Evolutionary conservation across 2,888 invertebrate genomes (phyloP).

Genomic region (Perithous albicinctus): DNA sequence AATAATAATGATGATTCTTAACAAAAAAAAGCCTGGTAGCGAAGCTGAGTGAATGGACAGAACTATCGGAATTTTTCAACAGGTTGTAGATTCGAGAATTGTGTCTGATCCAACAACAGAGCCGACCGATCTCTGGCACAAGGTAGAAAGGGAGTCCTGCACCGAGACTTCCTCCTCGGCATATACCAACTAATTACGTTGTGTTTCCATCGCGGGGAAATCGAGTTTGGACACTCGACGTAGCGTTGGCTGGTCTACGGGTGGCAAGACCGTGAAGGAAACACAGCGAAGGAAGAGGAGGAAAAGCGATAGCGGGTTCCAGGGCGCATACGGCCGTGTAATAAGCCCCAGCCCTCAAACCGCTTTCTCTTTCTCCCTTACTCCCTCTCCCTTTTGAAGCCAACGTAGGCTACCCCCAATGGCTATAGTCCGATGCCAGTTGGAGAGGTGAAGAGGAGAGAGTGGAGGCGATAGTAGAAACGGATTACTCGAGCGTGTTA

Average conservation of each 20-base stretch:
- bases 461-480: conserved; percentile 67
- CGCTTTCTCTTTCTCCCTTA: not conserved
- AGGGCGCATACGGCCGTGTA: conserved; percentile 65
- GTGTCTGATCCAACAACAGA: not conserved
- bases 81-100: conserved; percentile 25
- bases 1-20: no score
- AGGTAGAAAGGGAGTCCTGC: not conserved
- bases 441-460: conserved; percentile 49
- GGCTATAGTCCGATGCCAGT: conserved; percentile 17
- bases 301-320: conserved; percentile 27
- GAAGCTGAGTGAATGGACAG: not conserved
- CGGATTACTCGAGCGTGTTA: conserved; percentile 71
- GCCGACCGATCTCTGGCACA: not conserved
- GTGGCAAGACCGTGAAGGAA: conserved; percentile 20
- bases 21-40: not conserved
- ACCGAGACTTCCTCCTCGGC: not conserved
- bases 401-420: conserved; percentile 9
- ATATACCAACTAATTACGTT: conserved; percentile 60
- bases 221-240: conserved; percentile 60
- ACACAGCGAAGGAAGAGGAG: conserved; percentile 7
- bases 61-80: conserved; percentile 36
- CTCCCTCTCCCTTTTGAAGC: not conserved
- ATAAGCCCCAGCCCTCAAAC: conserved; percentile 53
- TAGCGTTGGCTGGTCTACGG: conserved; percentile 9
- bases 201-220: conserved; percentile 58